Percentiles rank a stretch among this genome's conserved stretches.
Evolutionary conservation across 2,797 vertebrate species (phyloP).

Genomic region (Tachyglossus aculeatus): DNA sequence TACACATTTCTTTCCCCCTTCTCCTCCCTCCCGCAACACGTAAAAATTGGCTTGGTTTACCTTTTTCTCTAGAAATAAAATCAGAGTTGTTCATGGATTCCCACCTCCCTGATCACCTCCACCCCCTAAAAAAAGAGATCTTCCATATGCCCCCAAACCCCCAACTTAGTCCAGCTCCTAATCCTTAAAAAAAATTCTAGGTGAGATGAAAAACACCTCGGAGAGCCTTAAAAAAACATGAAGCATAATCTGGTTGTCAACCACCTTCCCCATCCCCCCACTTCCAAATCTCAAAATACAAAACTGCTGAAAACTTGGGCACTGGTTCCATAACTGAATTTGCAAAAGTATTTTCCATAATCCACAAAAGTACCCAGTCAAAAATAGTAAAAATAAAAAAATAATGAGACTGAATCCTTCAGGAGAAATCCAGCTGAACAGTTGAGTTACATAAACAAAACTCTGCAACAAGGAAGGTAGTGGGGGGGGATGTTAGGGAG

Average conservation of each 20-base stretch:
- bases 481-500: conserved; percentile 23
- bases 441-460: conserved; percentile 75
- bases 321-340: conserved; percentile 23
- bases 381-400: conserved; percentile 48
- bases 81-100: conserved; percentile 34
- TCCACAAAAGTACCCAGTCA: conserved; percentile 32
- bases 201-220: conserved; percentile 21
- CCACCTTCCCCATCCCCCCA: conserved; percentile 37
- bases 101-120: neutral
- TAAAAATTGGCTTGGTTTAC: conserved; percentile 60
- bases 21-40: conserved; percentile 49
- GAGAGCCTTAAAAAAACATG: conserved; percentile 29
- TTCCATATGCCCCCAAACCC: too few species aligned
- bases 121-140: conserved; percentile 6
- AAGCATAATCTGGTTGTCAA: conserved; percentile 25
- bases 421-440: conserved; percentile 62
- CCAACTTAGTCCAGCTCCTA: conserved; percentile 12
- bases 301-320: conserved; percentile 57
- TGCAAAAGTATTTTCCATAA: conserved; percentile 30
- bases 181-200: conserved; percentile 20
- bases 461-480: conserved; percentile 41
- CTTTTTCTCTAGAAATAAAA: conserved; percentile 42
- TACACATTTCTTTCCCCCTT: conserved; percentile 15
- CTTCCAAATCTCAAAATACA: conserved; percentile 44
- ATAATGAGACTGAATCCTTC: conserved; percentile 39